Percentiles rank a stretch among this genome's conserved stretches.
These are phyloP conservation scores for Mola mola DNA, from an alignment of 2,113 vertebrate species.

Conservation along the genomic window DNA sequence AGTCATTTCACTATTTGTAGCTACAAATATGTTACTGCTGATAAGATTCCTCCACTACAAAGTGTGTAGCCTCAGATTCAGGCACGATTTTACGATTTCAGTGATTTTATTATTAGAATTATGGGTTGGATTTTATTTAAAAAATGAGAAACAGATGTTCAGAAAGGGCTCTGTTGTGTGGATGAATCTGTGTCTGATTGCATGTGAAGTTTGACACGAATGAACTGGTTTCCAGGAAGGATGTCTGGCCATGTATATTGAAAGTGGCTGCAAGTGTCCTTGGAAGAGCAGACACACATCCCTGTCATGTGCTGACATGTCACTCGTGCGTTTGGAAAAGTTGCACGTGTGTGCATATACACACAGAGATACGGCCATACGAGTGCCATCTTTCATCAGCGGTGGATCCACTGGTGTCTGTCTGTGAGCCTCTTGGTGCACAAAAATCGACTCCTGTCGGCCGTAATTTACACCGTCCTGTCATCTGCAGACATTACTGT, in stretches of 20 bases:
- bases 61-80: background rate
- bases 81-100: background rate
- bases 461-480: conserved; percentile 61
- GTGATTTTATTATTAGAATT: background rate
- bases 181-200: background rate
- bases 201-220: background rate
- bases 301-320: conserved; percentile 14
- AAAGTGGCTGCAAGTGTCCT: conserved; percentile 32
- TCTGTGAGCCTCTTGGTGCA: conserved; percentile 1
- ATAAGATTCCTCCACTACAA: conserved; percentile 3
- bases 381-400: background rate
- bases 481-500: conserved; percentile 40
- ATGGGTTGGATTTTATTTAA: background rate
- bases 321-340: conserved; percentile 7
- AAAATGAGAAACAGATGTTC: background rate
- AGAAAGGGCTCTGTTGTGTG: background rate
- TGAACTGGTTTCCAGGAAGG: conserved; percentile 28
- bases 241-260: conserved; percentile 35
- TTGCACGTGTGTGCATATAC: background rate
- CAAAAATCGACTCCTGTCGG: conserved; percentile 25
- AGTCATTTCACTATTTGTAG: conserved; percentile 41
- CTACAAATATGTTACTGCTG: background rate
- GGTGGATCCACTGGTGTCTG: conserved; percentile 11
- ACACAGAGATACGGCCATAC: background rate
- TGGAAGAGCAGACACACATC: conserved; percentile 33